Conservation (phyloP, 2,888 invertebrate species). For the Chloromyia formosa region DNA sequence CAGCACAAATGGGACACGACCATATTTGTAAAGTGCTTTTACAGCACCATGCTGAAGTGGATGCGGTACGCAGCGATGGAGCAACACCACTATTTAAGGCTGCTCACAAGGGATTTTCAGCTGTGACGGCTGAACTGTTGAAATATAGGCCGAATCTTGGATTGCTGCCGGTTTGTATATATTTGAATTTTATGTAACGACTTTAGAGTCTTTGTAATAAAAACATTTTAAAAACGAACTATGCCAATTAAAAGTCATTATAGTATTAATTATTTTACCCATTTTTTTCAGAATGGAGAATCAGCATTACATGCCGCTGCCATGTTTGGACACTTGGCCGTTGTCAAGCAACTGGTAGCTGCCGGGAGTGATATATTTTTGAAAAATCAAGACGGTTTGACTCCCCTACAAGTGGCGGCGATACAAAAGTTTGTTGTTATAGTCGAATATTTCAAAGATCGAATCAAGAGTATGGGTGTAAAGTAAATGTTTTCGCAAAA, state of each 20-base stretch:
- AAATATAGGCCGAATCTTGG: constrained; percentile 84
- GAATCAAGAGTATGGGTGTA: constrained; percentile 26
- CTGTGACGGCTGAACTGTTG: constrained; percentile 85
- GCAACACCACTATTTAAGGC: constrained; percentile 95
- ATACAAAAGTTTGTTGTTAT: constrained; percentile 62
- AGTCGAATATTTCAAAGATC: constrained; percentile 61
- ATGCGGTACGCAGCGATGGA: constrained; percentile 86
- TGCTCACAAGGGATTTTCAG: constrained; percentile 91
- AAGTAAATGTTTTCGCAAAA: constrained; percentile 16
- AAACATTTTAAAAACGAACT: no score
- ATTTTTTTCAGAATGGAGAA: constrained; percentile 82
- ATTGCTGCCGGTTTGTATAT: constrained; percentile 74
- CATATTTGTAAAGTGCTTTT: constrained; percentile 80
- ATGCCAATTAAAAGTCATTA: no score
- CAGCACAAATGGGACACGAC: constrained; percentile 93
- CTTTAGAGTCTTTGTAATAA: no score
- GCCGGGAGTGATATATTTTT: constrained; percentile 74
- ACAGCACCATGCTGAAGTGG: constrained; percentile 80
- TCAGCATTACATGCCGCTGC: constrained; percentile 90
- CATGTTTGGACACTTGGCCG: constrained; percentile 84
- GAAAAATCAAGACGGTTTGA: constrained; percentile 77
- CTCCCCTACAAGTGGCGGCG: constrained; percentile 72
- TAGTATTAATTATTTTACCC: no score
- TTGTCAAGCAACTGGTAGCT: constrained; percentile 78
- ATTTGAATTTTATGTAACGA: no score